Base-by-base conservation (phyloP, 2,113 vertebrate genomes). In the Semicossyphus pulcher region DNA sequence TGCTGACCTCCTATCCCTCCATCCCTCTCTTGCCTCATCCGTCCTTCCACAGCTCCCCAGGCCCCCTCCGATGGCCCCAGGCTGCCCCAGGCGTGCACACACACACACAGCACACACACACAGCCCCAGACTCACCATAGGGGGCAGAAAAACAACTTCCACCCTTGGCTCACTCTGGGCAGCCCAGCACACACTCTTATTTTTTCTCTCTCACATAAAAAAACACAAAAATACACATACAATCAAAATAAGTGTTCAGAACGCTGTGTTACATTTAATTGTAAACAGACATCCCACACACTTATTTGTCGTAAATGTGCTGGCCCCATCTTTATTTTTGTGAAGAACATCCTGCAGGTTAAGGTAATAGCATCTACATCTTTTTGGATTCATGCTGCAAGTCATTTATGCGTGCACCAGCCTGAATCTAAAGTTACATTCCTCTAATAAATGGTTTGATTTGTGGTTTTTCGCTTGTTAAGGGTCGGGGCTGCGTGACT, bases 61-160 rank as follows among this genome's bases (percentile, higher is more conserved):
- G 90, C 87, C 87, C 86, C 90, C 85, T 91, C 90, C 81, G 76
- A 92, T 88, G 90, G 90, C 93, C 92, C 86, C 85, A 84, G 92
- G 91, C 93, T 90, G 83, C 79, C 88, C 71, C 73, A 76, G 68
- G 68, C 66, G 25, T 58, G 66, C 42, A 10, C 49, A 32, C 36
- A 36, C 65, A 45, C 28, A 47, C 72, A 61, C 73, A 62, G 44
- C 36, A 61, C 80, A 78, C 87, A 51, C 69, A 86, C 75, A 78
- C 72, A 90, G 85, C 78, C 72, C 78, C 81, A 89, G 86, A 89
- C 82, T 83, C 86, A 84, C 93, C 74, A 64, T 87, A 92, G 93
- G 93, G 91, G 92, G 93, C 90, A 94, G 88, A 94, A 94, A 93
- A 93, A 92, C 92, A 94, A 94, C 92, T 91, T 93, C 89, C 91